phyloP scores from a whole-genome alignment of 2,113 vertebrate species.

The Delphinus delphis region DNA sequence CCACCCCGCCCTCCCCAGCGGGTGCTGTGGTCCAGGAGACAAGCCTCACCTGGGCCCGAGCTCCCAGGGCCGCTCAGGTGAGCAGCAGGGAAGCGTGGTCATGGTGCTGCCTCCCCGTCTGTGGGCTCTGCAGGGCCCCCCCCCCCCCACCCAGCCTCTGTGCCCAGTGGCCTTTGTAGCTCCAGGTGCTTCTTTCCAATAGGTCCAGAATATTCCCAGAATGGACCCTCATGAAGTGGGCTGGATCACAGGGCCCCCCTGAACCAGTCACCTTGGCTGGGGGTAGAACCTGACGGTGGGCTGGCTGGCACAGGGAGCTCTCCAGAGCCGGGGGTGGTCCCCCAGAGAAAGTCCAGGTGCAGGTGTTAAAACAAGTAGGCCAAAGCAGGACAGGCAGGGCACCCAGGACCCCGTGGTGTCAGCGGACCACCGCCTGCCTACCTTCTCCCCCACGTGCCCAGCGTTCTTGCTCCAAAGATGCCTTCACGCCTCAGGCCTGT shows the following conservation, averaged over 20 bases:
- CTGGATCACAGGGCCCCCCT: background rate
- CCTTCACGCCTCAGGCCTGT: too few species aligned
- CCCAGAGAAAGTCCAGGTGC: background rate
- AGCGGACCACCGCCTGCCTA: accelerated
- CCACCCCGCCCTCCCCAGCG: background rate
- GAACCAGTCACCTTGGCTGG: background rate
- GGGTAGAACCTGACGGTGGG: background rate
- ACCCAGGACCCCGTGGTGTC: background rate
- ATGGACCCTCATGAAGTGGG: background rate
- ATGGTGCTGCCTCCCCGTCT: background rate
- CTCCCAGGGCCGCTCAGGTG: background rate
- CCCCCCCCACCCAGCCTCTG: background rate
- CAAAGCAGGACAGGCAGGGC: background rate
- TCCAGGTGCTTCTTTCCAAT: background rate
- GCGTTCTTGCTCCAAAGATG: background rate
- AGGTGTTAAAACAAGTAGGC: background rate
- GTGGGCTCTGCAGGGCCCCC: background rate
- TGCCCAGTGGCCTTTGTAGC: background rate
- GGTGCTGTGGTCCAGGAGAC: too few species aligned
- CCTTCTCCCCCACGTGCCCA: background rate
- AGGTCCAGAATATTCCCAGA: background rate
- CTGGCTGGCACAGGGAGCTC: background rate
- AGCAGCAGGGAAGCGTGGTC: background rate
- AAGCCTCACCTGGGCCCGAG: too few species aligned
- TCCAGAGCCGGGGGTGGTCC: background rate